Base-by-base conservation (phyloP, 2,888 invertebrate genomes). In the Minunthozetes semirufus region DNA sequence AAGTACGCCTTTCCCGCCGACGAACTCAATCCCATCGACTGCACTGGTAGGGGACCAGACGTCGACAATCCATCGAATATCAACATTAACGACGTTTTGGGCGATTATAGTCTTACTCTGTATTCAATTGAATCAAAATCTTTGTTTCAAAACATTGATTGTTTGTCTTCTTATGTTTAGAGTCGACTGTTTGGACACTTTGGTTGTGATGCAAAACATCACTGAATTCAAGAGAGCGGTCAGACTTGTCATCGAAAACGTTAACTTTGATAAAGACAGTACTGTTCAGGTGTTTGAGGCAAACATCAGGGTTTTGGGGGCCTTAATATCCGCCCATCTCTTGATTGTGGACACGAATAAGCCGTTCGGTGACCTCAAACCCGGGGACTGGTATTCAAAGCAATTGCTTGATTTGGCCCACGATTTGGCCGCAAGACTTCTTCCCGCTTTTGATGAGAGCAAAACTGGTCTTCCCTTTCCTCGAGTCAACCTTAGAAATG, bases 241-340 rank as follows among this genome's bases (percentile, higher is more conserved):
- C 5, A 80, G 83, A 74, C 81, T 86, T 50, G 85, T 88, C 9
- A 83, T 87, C 71, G 84, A 86, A 19, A 83, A 85, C 80, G 86
- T 88, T 0, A 83, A 84, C 25, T 88, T 88, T 81, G 85, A 88
- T 78, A 86, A 86, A 78, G 84, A 87, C 79, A 86, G 83, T 73
- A 87, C 86, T 25, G 87, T 88, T 15, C 88, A 88, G 82, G 87
- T 88, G 5, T 88, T 88, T 83, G 88, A 88, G 82, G 87, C 86
- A 1, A 88, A 86, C 72, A 88, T 88, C 72, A 83, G 88, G 78
- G 82, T 88, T 22, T 81, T 88, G 50, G 88, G 88, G 68, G 85
- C 85, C 13, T 82, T 88, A 42, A 80, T 88, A 66, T 87, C 88
- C n/a, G 86, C 88, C 48, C 88, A 88, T 81, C 81, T 88, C 77